Conservation (phyloP, 1,140 invertebrate genomes). For the Drosophila lowei region DNA sequence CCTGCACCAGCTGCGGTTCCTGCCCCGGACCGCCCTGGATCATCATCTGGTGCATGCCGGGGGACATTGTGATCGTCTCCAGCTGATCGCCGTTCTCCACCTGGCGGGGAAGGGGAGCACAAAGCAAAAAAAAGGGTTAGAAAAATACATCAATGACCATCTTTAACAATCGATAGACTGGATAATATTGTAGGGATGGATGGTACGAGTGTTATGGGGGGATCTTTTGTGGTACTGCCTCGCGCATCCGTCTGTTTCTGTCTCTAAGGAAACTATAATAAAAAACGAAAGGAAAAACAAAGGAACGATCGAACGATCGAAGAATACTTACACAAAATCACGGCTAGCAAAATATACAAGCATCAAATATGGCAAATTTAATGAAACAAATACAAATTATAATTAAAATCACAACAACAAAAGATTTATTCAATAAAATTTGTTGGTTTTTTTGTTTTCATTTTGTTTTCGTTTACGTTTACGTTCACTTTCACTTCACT, state of each 20-base stretch:
- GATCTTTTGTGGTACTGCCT: too few species aligned
- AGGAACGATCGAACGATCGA: background rate
- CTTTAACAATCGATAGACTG: background rate
- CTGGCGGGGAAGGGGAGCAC: conserved; percentile 63
- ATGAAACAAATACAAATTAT: conserved; percentile 20
- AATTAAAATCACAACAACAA: conserved; percentile 74
- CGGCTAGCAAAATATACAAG: background rate
- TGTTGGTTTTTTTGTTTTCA: conserved; percentile 34
- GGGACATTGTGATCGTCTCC: conserved; percentile 88
- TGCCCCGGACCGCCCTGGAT: conserved; percentile 88
- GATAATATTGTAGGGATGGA: too few species aligned
- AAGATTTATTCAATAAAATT: conserved; percentile 65
- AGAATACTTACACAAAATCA: conserved; percentile 13
- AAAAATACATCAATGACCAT: background rate
- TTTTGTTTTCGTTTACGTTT: too few species aligned
- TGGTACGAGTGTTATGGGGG: too few species aligned
- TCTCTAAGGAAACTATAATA: background rate
- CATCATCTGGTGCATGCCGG: conserved; percentile 90
- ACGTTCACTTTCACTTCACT: conserved; percentile 15
- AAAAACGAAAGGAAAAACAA: conserved; percentile 11
- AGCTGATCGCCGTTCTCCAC: conserved; percentile 88
- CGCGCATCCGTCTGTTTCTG: background rate
- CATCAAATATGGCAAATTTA: conserved; percentile 4
- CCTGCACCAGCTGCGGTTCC: conserved; percentile 91
- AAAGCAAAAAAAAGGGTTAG: background rate